phyloP scores from a whole-genome alignment of 2,797 vertebrate species.

The Labeo calbasu region DNA sequence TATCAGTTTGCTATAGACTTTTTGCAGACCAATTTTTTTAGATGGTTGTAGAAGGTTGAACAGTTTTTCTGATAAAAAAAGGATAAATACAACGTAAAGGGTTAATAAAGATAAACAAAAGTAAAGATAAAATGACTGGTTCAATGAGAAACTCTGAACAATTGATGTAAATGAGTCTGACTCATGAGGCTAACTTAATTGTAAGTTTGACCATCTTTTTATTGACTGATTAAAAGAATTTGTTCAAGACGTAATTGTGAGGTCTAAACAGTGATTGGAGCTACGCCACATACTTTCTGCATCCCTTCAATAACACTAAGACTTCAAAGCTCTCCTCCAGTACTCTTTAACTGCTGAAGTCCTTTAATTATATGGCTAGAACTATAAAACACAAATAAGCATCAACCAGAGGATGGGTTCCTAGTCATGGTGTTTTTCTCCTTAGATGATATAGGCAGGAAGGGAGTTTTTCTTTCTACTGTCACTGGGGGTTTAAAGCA shows the following conservation, averaged over 20 bases:
- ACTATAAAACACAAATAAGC: not conserved
- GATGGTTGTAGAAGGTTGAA: not conserved
- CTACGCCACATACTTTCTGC: not conserved
- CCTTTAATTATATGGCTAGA: constrained; percentile 1
- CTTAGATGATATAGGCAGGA: not conserved
- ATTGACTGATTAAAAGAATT: not conserved
- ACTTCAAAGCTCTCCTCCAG: not conserved
- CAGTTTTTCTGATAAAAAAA: not conserved
- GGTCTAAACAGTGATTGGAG: not conserved
- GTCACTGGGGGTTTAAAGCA: constrained; percentile 15
- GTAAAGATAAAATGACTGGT: not conserved
- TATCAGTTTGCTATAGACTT: no score
- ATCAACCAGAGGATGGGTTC: constrained; percentile 2
- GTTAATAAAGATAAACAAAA: not conserved
- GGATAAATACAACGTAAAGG: not conserved
- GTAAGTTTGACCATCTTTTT: not conserved
- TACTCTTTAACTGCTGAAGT: not conserved
- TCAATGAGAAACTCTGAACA: not conserved
- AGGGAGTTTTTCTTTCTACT: not conserved
- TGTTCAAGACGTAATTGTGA: not conserved
- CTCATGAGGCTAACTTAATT: not conserved
- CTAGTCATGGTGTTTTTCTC: not conserved
- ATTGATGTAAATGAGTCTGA: not conserved
- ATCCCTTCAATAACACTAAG: not conserved
- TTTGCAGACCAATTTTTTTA: not conserved